A percentile compares a stretch with the other conserved stretches of the same genome.
Conservation (phyloP, 2,888 invertebrate species). For the Cistogaster globosa region DNA sequence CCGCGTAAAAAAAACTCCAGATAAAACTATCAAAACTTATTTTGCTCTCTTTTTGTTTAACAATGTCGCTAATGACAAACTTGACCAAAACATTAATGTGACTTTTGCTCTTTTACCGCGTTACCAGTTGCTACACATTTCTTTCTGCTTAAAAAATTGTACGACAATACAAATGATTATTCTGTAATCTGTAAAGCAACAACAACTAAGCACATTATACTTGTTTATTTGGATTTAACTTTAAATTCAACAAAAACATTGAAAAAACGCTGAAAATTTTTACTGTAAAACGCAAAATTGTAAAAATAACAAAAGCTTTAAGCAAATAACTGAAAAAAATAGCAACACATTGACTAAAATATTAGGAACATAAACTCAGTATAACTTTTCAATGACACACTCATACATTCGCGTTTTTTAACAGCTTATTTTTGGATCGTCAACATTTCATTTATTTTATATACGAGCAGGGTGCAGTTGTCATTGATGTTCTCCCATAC, state of each 20-base stretch:
- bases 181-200: not conserved
- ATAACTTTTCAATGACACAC: slow-evolving; percentile 69
- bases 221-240: slow-evolving; percentile 1
- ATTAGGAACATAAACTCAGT: slow-evolving; percentile 8
- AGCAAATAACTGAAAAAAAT: not conserved
- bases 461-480: slow-evolving; percentile 7
- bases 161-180: slow-evolving; percentile 61
- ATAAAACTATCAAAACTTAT: slow-evolving; percentile 20
- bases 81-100: slow-evolving; percentile 70
- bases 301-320: slow-evolving; percentile 4
- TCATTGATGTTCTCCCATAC: slow-evolving; percentile 27
- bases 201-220: slow-evolving; percentile 37
- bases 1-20: not conserved
- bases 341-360: slow-evolving; percentile 26
- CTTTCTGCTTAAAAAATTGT: slow-evolving; percentile 21
- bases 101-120: slow-evolving; percentile 57
- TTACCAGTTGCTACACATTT: not conserved
- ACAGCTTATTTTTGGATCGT: slow-evolving; percentile 55
- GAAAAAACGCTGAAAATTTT: slow-evolving; percentile 32
- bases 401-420: slow-evolving; percentile 64
- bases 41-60: slow-evolving; percentile 20
- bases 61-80: slow-evolving; percentile 67
- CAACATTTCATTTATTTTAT: slow-evolving; percentile 52
- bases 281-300: slow-evolving; percentile 22
- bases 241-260: slow-evolving; percentile 10